Percentiles rank a stretch among this genome's conserved stretches.
These are phyloP conservation scores for Thelaira solivaga DNA, from an alignment of 2,888 invertebrate genomes.

Conservation along the genomic window DNA sequence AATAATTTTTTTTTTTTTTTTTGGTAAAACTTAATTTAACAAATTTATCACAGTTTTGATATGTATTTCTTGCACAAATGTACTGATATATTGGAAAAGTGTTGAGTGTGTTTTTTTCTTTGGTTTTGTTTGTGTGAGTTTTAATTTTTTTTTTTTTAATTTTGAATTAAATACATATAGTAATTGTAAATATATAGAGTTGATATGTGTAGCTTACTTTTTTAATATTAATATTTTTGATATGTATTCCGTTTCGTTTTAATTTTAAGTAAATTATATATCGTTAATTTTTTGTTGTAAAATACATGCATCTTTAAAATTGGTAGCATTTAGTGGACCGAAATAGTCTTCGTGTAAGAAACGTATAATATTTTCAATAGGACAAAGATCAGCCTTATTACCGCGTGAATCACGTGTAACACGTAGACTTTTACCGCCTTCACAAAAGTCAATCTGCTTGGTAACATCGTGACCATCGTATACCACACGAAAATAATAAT, in stretches of 20 bases:
- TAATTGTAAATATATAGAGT: too few relatives aligned
- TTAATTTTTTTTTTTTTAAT: conserved; percentile 9
- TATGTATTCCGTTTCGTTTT: conserved; percentile 59
- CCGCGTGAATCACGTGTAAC: conserved; percentile 78
- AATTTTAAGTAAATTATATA: conserved; percentile 66
- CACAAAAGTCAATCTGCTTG: conserved; percentile 88
- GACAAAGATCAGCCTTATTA: conserved; percentile 83
- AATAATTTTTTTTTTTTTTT: neutral
- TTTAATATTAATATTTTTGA: conserved; percentile 50
- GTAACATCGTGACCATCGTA: conserved; percentile 93
- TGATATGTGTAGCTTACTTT: too few relatives aligned
- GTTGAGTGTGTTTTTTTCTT: neutral
- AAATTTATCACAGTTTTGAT: conserved; percentile 62
- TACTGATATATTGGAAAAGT: too few relatives aligned
- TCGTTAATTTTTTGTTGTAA: conserved; percentile 74
- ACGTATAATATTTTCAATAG: conserved; percentile 90
- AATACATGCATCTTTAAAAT: conserved; percentile 90
- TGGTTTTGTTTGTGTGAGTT: conserved; percentile 6
- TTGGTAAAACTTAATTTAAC: conserved; percentile 46
- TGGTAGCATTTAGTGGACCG: conserved; percentile 88
- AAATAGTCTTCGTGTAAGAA: conserved; percentile 94
- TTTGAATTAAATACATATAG: too few relatives aligned
- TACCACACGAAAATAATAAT: conserved; percentile 88
- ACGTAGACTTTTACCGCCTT: conserved; percentile 79
- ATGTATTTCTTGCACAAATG: conserved; percentile 43